These are phyloP conservation scores for Heteropelma amictum DNA, from an alignment of 2,888 invertebrate genomes.

Conservation along the genomic window DNA sequence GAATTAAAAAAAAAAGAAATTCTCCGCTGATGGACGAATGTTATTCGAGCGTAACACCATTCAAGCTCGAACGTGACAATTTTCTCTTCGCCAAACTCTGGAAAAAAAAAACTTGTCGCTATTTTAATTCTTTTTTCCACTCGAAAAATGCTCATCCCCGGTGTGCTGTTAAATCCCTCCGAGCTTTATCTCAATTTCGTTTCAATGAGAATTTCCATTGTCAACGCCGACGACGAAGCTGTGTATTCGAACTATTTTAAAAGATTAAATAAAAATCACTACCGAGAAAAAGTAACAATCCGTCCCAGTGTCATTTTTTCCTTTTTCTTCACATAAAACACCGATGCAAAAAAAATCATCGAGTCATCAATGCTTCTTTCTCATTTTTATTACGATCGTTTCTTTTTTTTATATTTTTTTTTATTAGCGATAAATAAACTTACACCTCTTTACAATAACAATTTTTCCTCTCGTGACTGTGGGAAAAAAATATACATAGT, in stretches of 20 bases:
- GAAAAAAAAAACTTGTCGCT: no score
- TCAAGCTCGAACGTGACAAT: no score
- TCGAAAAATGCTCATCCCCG: slow-evolving; percentile 18
- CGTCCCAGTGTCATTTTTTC: neutral
- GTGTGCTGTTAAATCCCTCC: no score
- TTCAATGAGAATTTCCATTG: slow-evolving; percentile 62
- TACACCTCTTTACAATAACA: slow-evolving; percentile 78
- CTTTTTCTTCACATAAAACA: neutral
- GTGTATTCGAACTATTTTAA: slow-evolving; percentile 72
- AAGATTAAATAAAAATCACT: slow-evolving; percentile 72
- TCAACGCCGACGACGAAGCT: slow-evolving; percentile 68
- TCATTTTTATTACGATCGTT: slow-evolving; percentile 30
- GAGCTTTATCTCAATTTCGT: slow-evolving; percentile 51
- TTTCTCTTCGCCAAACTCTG: no score
- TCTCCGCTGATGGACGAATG: slow-evolving; percentile 10
- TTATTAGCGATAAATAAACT: slow-evolving; percentile 78
- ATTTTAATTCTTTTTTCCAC: no score
- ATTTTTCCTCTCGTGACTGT: slow-evolving; percentile 73
- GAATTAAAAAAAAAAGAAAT: neutral
- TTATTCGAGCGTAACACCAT: neutral
- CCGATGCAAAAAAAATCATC: neutral
- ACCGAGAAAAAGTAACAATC: slow-evolving; percentile 59
- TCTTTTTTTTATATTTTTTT: no score
- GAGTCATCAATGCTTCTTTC: neutral
- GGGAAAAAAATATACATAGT: slow-evolving; percentile 72